Base-by-base conservation (phyloP, 2,797 vertebrate species). In the Sternotherus odoratus region DNA sequence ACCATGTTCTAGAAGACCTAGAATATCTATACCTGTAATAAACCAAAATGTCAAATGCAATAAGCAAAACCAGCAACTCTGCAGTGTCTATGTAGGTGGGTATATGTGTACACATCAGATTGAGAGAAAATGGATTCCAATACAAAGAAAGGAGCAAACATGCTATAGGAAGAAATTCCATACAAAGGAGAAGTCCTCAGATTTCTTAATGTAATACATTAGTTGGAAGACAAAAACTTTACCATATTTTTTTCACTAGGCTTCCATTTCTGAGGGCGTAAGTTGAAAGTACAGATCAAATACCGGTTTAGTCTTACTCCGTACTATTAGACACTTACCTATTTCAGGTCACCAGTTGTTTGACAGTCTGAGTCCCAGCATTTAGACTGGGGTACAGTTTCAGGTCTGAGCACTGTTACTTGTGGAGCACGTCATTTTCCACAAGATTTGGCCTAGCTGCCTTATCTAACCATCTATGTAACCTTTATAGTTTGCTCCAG, bases 61-160 rank as follows among this genome's bases (percentile, higher is more conserved):
- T 69, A 39, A 39, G 36, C 11, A 69, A 69, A 75, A 28, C 1
- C 26, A 8, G 57, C 24, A 91, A 66, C 88, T 6, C 30, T 28
- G 24, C 17, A 21, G 60, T 75, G 72, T 75, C 28, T 13, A 48
- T 26, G 26, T 48, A 26, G 19, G 19, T 10, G 80, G 56, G 89
- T 89, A 1, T 3, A 10, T 60, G 11, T 30, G 39, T 50, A 79
- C 39, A 43, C 24, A 48, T 48, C 43, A 48, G 39, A 48, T 8
- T 8, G 8, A 74, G 10, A 30, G 30, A 75, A 6, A 77, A 75
- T 23, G 0, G 86, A 79, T 66, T 13, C 39, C 1, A 21, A 2
- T 82, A 79, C 5, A 75, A 13, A 4, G 49, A 15, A 69, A 48
- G 91, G 84, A 88, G 5, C 26, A 79, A 28, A 6, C 33, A 0